Evolutionary conservation across 2,888 invertebrate species (phyloP), one percentile per base, ranked within the genome.

Genomic region (Coenonympha glycerion): DNA sequence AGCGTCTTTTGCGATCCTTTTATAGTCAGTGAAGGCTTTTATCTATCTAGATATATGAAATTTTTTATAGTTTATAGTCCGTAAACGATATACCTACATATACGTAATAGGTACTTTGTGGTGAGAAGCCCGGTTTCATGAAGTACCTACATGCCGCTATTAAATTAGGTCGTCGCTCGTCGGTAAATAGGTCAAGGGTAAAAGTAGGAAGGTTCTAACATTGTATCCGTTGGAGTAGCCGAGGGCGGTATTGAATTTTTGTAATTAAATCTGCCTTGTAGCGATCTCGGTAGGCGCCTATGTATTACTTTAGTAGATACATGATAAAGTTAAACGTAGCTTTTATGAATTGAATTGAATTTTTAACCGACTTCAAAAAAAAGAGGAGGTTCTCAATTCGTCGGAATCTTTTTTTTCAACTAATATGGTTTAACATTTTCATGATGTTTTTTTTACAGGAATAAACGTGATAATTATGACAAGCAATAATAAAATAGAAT

Each of bases 401-500:
- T n/a, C n/a, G n/a, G n/a, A n/a, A n/a, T n/a, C n/a, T n/a, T n/a
- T n/a, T n/a, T n/a, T n/a, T n/a, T n/a, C n/a, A n/a, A n/a, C n/a
- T n/a, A n/a, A n/a, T n/a, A n/a, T n/a, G n/a, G n/a, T n/a, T n/a
- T n/a, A n/a, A n/a, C n/a, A n/a, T n/a, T n/a, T n/a, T n/a, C n/a
- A n/a, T n/a, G n/a, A n/a, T n/a, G 4, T 45, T 55, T 57, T 55
- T 57, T 40, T 55, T 62, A 28, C 56, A 62, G 63, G 58, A 61
- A 53, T 53, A 49, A 70, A 71, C 39, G 75, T 77, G 74, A 83
- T 80, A 81, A 85, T 76, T 73, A 87, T 86, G 86, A 82, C 73
- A 85, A 87, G 84, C 85, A 83, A 86, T 84, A 83, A 71, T 74
- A 67, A 69, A 61, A 57, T 76, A 69, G 66, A 70, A 63, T 79